Evolutionary conservation across 2,888 invertebrate species (phyloP), one percentile per base, ranked within the genome.

Genomic region (Brachylomia viminalis): DNA sequence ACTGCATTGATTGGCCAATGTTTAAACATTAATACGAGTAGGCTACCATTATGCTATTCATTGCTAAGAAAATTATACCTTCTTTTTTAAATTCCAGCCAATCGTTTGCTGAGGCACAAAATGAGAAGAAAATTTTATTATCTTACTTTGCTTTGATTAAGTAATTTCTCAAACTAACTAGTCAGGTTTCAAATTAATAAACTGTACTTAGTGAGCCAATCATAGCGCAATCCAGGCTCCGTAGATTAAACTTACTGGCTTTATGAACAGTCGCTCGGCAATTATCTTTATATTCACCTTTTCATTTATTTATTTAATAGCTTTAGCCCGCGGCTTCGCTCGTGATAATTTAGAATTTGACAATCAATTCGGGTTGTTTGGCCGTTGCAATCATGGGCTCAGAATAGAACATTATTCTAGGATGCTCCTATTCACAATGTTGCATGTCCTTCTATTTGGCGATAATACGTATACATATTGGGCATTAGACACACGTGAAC

Each of bases 231-330:
- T 69, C 64, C 49, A 47, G 13, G 33, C 20, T 79, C 17, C 47
- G 83, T 33, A 61, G 38, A 72, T 72, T 74, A 72, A 84, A 84
- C 71, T 69, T 56, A 68, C 70, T 4, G 54, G 64, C 56, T 71
- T 79, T 58, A 72, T 33, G 33, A 65, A 74, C 59, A 65, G n/a
- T 52, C 47, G 15, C 38, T 62, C 7, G 23, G 47, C 33, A 75
- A 54, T 80, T 83, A 76, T 62, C 56, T 74, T 77, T 72, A 75
- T 73, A 69, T 68, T 70, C 72, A 72, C 62, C 68, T 71, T 83
- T 82, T 83, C 38, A 38, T 38, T 38, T 38, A 38, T 38, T 38
- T 38, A 38, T 38, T 38, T 38, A 38, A 6, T 38, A 38, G n/a
- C n/a, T n/a, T n/a, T n/a, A n/a, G n/a, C n/a, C n/a, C n/a, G n/a